A percentile compares a stretch with the other conserved stretches of the same genome.
These are phyloP conservation scores for Acrocera orbiculus DNA, from an alignment of 2,888 invertebrate species.

Conservation along the genomic window DNA sequence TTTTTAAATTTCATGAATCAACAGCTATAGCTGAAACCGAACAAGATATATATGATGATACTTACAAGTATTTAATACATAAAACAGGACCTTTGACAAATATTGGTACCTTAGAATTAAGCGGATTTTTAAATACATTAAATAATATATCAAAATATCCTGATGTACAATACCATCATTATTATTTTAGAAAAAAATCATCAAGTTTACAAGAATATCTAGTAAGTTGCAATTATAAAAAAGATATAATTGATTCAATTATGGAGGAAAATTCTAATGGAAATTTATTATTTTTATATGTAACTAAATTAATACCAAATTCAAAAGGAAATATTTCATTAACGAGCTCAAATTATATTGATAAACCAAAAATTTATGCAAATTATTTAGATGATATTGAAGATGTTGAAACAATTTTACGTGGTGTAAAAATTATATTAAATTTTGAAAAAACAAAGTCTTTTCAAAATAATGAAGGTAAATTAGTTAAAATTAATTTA, in stretches of 20 bases:
- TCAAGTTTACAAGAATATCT: conserved; percentile 14
- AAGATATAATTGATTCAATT: not conserved
- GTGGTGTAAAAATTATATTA: conserved; percentile 35
- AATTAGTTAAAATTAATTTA: conserved; percentile 12
- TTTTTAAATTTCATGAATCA: conserved; percentile 24
- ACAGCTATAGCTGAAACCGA: conserved; percentile 3
- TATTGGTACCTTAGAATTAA: conserved; percentile 24
- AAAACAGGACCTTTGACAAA: conserved; percentile 17
- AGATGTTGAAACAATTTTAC: conserved; percentile 28
- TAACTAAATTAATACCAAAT: conserved; percentile 23
- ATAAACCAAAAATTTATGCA: conserved; percentile 37
- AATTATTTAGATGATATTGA: conserved; percentile 35
- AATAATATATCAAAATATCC: conserved; percentile 27
- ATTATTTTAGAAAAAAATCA: conserved; percentile 19
- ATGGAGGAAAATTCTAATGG: conserved; percentile 3
- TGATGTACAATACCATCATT: conserved; percentile 34
- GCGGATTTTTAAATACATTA: conserved; percentile 34
- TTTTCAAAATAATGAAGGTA: conserved; percentile 6
- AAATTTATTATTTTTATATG: conserved; percentile 10
- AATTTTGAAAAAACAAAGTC: conserved; percentile 7
- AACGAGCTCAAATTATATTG: conserved; percentile 32
- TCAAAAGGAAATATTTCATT: conserved; percentile 35
- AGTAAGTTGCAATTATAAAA: conserved; percentile 16
- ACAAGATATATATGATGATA: conserved; percentile 7
- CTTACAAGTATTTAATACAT: conserved; percentile 25